A percentile compares a stretch with the other conserved stretches of the same genome.
These are phyloP conservation scores for Cotesia glomerata DNA, from an alignment of 1,140 invertebrate species.

Conservation along the genomic window DNA sequence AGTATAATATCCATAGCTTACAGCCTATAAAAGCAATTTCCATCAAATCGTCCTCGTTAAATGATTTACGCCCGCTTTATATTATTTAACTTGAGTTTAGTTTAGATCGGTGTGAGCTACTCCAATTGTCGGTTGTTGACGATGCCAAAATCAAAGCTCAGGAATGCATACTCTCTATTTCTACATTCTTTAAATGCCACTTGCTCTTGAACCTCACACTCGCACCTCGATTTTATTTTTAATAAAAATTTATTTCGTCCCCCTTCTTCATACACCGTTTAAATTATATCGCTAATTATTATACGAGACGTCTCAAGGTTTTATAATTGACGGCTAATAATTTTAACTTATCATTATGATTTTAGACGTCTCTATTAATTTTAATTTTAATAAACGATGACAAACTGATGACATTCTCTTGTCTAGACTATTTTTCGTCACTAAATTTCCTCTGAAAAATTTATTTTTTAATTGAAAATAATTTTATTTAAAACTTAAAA, in stretches of 20 bases:
- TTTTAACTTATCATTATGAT: too few relatives aligned
- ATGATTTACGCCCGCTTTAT: constrained; percentile 37
- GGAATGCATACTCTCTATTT: constrained; percentile 14
- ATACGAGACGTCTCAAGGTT: constrained; percentile 1
- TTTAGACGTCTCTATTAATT: too few relatives aligned
- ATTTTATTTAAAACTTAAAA: too few relatives aligned
- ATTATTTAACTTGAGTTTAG: too few relatives aligned
- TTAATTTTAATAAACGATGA: too few relatives aligned
- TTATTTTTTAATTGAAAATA: too few relatives aligned
- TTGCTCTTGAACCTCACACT: constrained; percentile 41
- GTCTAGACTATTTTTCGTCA: too few relatives aligned
- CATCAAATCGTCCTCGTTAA: constrained; percentile 34
- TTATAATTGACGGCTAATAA: neutral
- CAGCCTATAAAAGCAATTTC: neutral
- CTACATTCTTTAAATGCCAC: constrained; percentile 12
- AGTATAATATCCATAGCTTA: neutral
- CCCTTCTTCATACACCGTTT: too few relatives aligned
- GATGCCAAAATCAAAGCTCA: constrained; percentile 38
- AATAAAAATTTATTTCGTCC: constrained; percentile 28
- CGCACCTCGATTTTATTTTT: constrained; percentile 39
- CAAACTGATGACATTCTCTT: too few relatives aligned
- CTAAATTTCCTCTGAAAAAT: too few relatives aligned
- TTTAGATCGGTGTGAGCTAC: too few relatives aligned
- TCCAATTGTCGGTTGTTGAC: constrained; percentile 29
- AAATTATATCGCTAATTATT: constrained; percentile 4